A percentile compares a stretch with the other conserved stretches of the same genome.
Evolutionary conservation across 1,140 invertebrate genomes (phyloP).

Genomic region (Pachypeltis micranthus): DNA sequence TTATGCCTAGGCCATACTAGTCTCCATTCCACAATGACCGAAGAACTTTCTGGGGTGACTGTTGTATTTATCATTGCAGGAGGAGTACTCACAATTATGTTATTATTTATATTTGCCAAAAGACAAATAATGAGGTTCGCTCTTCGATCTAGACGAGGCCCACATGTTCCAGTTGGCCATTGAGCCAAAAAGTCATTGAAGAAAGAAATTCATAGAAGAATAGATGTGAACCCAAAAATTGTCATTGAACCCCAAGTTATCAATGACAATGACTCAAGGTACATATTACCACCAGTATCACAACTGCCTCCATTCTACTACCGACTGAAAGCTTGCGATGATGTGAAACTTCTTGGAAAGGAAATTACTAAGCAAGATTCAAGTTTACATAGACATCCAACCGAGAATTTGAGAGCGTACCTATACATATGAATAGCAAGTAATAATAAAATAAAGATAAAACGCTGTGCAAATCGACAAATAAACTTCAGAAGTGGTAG

Average conservation of each 20-base stretch:
- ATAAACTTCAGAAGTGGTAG: too few species aligned
- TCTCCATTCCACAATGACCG: conserved; percentile 31
- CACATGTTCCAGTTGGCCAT: conserved; percentile 72
- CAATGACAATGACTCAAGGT: conserved; percentile 49
- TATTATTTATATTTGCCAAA: conserved; percentile 84
- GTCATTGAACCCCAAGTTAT: conserved; percentile 67
- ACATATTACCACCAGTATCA: conserved; percentile 59
- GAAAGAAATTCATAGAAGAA: conserved; percentile 69
- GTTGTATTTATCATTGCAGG: conserved; percentile 70
- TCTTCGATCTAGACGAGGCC: conserved; percentile 66
- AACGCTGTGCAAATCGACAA: too few species aligned
- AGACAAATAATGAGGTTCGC: conserved; percentile 85
- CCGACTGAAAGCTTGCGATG: conserved; percentile 78
- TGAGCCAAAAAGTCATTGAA: conserved; percentile 72
- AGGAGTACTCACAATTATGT: conserved; percentile 65
- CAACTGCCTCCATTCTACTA: conserved; percentile 63
- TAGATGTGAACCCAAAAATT: conserved; percentile 72
- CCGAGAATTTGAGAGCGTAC: conserved; percentile 67
- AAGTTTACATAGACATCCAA: conserved; percentile 54
- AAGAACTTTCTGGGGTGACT: conserved; percentile 58
- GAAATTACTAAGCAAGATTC: conserved; percentile 62
- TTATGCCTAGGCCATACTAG: too few species aligned
- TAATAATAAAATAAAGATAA: too few species aligned
- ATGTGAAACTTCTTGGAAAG: conserved; percentile 62
- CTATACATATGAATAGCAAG: too few species aligned